Evolutionary conservation across 2,113 vertebrate genomes (phyloP).

Genomic region (Forbesichthys agassizii): DNA sequence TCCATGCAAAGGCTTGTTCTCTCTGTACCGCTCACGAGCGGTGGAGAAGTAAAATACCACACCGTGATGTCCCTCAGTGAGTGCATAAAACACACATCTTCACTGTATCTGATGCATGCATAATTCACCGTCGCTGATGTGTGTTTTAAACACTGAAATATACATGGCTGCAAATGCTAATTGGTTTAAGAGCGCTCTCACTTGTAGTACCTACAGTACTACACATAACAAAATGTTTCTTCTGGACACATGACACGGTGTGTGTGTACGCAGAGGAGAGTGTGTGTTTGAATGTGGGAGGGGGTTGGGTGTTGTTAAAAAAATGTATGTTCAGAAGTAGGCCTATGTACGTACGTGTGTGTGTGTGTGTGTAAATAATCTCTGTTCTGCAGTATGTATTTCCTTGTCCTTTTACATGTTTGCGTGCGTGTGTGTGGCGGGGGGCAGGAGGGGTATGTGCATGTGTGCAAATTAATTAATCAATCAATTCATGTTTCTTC

Average conservation of each 20-base stretch:
- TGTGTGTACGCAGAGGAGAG: conserved; percentile 17
- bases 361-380: neutral
- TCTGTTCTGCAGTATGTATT: conserved; percentile 1
- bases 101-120: conserved; percentile 86
- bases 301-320: neutral
- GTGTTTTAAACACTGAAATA: conserved; percentile 94
- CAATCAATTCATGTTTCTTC: neutral
- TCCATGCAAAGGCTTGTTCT: conserved; percentile 85
- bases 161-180: conserved; percentile 97
- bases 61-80: conserved; percentile 86
- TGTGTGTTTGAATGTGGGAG: neutral
- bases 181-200: conserved; percentile 75
- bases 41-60: conserved; percentile 62
- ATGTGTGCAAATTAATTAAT: neutral
- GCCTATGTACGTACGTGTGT: neutral
- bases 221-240: conserved; percentile 53
- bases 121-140: conserved; percentile 90
- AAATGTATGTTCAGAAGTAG: neutral
- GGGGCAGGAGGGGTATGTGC: conserved; percentile 17
- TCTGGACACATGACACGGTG: conserved; percentile 50
- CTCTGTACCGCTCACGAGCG: conserved; percentile 72
- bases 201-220: conserved; percentile 82
- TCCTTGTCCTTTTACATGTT: conserved; percentile 19
- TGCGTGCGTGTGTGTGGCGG: conserved; percentile 20
- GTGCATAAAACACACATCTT: conserved; percentile 81